Base-by-base conservation (phyloP, 2,797 vertebrate species). In the Pseudochaenichthys georgianus region DNA sequence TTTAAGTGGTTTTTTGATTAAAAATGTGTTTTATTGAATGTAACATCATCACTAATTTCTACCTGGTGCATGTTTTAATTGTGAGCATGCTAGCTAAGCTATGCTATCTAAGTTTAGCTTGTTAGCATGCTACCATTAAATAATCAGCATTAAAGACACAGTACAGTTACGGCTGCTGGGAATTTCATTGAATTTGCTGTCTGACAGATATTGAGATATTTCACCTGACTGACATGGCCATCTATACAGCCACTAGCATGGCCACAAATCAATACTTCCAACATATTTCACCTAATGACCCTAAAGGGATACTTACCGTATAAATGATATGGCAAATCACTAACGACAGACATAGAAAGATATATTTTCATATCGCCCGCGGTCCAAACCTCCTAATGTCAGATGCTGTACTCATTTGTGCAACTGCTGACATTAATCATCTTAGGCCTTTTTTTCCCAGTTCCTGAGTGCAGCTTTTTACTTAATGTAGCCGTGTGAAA, bases 401-500 rank as follows among this genome's bases (percentile, higher is more conserved):
- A 71, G 19, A 69, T 38, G 19, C 19, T 53, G n/a, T 53, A 53
- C 12, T 66, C 43, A 47, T 61, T 43, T 59, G 52, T 68, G 19
- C 13, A 57, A 28, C 62, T 52, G 21, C 19, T 43, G 51, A 51
- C 54, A 58, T 57, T 34, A 66, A 58, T 73, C 52, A 50, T 16
- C 73, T 73, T 3, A 42, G 50, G 13, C 73, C 17, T 61, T 28
- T 54, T 58, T 62, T 43, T 28, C 16, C 10, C 13, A 34, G 13
- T 48, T 63, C 48, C 9, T 23, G 51, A 64, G 23, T 52, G 53
- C 57, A 62, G 31, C 55, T 28, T 60, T 31, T 53, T 68, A 55
- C 75, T 73, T 66, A 28, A 43, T 52, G 58, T 34, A 52, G n/a
- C 41, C 50, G 13, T 11, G 46, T 63, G 47, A 85, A 23, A 77